These are phyloP conservation scores for Achlya flavicornis DNA, from an alignment of 2,888 invertebrate species.

Conservation along the genomic window DNA sequence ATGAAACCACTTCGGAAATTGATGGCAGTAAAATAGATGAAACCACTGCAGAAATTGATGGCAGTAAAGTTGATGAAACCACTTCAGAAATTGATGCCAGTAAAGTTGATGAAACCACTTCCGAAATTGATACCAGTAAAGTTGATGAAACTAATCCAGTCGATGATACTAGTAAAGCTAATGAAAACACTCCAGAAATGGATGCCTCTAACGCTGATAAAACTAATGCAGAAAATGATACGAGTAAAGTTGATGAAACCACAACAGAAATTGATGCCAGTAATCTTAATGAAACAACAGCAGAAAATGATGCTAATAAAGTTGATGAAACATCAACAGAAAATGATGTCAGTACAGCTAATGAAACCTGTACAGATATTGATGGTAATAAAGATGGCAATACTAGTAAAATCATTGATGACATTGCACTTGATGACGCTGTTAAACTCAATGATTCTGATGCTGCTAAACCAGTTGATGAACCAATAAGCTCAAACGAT, in stretches of 20 bases:
- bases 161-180: not conserved
- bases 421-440: not conserved
- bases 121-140: constrained; percentile 3
- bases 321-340: not conserved
- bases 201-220: not conserved
- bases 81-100: constrained; percentile 1
- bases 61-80: not conserved
- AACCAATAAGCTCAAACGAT: not conserved
- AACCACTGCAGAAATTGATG: not conserved
- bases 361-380: not conserved
- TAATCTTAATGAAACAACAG: not conserved
- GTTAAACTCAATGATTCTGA: not conserved
- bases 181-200: not conserved
- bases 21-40: not conserved
- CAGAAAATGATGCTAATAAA: constrained; percentile 11
- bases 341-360: not conserved
- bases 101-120: not conserved
- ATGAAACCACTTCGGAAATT: not conserved
- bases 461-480: not conserved
- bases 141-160: not conserved
- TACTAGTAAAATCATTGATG: not conserved
- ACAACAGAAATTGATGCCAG: constrained; percentile 8
- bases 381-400: not conserved
- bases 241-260: not conserved
- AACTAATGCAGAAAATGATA: constrained; percentile 8